Evolutionary conservation across 2,888 invertebrate genomes (phyloP), one percentile per base, ranked within the genome.

Genomic region (Therioaphis trifolii): DNA sequence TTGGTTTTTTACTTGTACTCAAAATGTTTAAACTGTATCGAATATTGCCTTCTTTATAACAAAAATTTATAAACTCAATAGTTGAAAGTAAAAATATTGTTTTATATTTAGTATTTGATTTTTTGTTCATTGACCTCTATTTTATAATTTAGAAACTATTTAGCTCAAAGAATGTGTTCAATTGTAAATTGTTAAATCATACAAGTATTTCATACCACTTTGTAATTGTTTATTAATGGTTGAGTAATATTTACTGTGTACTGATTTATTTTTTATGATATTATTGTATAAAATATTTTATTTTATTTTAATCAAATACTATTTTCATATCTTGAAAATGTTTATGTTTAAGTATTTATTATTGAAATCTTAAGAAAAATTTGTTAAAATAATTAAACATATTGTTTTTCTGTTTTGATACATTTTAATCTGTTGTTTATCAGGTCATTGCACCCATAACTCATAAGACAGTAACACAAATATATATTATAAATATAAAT

Each of bases 151-250:
- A 35, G 3, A 5, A 55, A 55, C 55, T 21, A 11, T 55, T 24
- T 55, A 24, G 55, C 55, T 55, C 55, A 55, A 55, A 55, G 3
- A 21, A 55, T 55, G 55, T 55, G 55, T 55, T 55, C 55, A 55
- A 21, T n/a, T 5, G 21, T 21, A 5, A 11, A 55, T 21, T 55
- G 11, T 55, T 55, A 21, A 11, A 21, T 55, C 11, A 21, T 5
- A 55, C 24, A 55, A 55, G 21, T 24, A n/a, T 21, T 55, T n/a
- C 11, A 55, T 55, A 3, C 0, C 7, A 5, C n/a, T 35, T 35
- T 35, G 7, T 5, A 35, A 55, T 15, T 52, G n/a, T 52, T 7
- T 4, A n/a, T 52, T n/a, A 7, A 24, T 21, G 35, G 3, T 35
- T 35, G 3, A 35, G 35, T 35, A 7, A 35, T 5, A 35, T 35